Base-by-base conservation (phyloP, 2,888 invertebrate species). In the Nephrotoma guestfalica region DNA sequence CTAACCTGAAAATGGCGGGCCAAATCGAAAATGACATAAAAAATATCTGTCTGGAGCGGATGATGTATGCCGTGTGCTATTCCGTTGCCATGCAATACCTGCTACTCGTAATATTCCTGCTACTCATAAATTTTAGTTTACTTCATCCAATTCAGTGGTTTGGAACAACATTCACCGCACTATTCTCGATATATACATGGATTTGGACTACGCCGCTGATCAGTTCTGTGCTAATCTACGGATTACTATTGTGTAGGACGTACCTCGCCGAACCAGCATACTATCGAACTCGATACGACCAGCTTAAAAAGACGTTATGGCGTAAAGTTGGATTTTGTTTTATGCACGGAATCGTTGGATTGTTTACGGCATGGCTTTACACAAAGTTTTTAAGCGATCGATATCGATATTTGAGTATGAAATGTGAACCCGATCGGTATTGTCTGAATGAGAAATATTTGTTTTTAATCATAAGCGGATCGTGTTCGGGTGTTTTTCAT, bases 231-330 rank as follows among this genome's bases (percentile, higher is more conserved):
- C 93, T 95, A 87, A 92, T 95, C 6, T 95, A 96, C 91, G 95
- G 96, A n/a, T 92, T 95, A 71, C 92, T 95, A 47, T 94, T 95
- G 89, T 95, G 95, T 85, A 95, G 94, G 89, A 94, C 94, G 88
- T 95, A 95, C 88, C 92, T 95, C 41, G 91, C 93, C 30, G 93
- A 93, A 86, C 91, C 93, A 51, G 92, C 93, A 0, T 95, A 94
- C 89, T 93, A 93, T 88, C 93, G 94, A 57, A 95, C 94, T 13
- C 93, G 96, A 89, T 95, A 95, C 89, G 93, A 93, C 3, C 94
- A 94, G 91, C 92, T 96, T 86, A 89, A 94, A 45, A 93, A 93
- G 51, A 92, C 94, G 88, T 94, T 95, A 88, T 93, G 94, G 0
- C 87, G 94, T 0, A 94, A 94, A 89, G 93, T 94, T 88, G 88